Evolutionary conservation across 1,140 invertebrate genomes (phyloP), one percentile per base, ranked within the genome.

Genomic region (Cotesia chilonis): DNA sequence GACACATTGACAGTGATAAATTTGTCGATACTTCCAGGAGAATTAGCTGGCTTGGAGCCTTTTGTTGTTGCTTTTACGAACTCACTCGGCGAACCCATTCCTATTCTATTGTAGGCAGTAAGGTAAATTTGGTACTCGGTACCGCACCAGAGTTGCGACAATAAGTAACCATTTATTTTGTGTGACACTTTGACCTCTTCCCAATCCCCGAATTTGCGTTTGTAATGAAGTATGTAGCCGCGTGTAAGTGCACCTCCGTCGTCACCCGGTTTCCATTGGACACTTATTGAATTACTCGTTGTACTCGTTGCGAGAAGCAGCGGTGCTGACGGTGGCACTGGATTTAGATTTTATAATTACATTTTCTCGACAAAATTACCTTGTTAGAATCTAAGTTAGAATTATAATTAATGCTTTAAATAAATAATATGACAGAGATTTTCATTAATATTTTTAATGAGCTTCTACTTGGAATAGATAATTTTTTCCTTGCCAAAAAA

Each of bases 1-100:
- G 95, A 96, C 0, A 94, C 92, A 83, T 98, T 98, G 66, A 94
- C 91, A 0, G 93, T 94, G 64, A 96, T 90, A 87, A 95, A 92
- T 82, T 94, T 86, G 17, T 87, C 85, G 0, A 77, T 80, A 66
- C 74, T 83, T 4, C 83, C 79, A 0, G 86, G 93, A 0, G 93
- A 92, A 75, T 93, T 92, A 73, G 93, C 93, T 6, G 94, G 94
- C 73, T 94, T 93, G 0, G 92, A 93, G 37, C 94, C 95, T 81
- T 95, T 94, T 0, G 95, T 96, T 61, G 91, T 92, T 0, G 93
- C 92, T 76, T 93, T 92, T 10, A 95, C 91, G 72, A 95, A 95
- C 77, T 95, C 94, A 81, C 95, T 95, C 0, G 95, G 94, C 41
- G 95, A 85, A 0, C 95, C 95, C 66, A 94, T 95, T 7, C 94